These are phyloP conservation scores for Lanistes nyassanus DNA, from an alignment of 1,140 invertebrate species.

Conservation along the genomic window DNA sequence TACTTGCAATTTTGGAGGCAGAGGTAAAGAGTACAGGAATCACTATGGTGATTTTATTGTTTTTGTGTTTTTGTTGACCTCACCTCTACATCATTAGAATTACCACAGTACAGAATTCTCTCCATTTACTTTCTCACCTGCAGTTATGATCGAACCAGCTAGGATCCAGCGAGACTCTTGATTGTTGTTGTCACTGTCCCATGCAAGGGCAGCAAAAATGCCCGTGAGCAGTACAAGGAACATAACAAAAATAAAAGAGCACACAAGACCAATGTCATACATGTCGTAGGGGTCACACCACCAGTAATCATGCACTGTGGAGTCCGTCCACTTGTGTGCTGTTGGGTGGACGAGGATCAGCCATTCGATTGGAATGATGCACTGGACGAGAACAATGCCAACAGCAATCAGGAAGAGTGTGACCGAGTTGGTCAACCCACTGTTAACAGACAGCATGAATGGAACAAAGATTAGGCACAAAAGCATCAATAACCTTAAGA, in stretches of 20 bases:
- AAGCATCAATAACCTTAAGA: too few species aligned
- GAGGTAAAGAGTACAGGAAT: too few species aligned
- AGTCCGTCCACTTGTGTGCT: constrained; percentile 34
- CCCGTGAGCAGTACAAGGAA: constrained; percentile 66
- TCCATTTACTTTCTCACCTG: constrained; percentile 1
- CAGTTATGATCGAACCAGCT: constrained; percentile 6
- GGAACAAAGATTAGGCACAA: not conserved
- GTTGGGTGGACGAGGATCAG: constrained; percentile 50
- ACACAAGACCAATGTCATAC: constrained; percentile 67
- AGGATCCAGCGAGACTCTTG: constrained; percentile 66
- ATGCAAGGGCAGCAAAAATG: constrained; percentile 66
- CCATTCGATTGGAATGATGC: constrained; percentile 59
- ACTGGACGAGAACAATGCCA: constrained; percentile 65
- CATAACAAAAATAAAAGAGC: constrained; percentile 69
- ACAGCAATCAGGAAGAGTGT: constrained; percentile 65
- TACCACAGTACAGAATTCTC: too few species aligned
- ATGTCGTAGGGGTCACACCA: constrained; percentile 56
- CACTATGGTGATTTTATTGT: too few species aligned
- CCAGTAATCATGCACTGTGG: constrained; percentile 46
- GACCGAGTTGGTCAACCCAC: constrained; percentile 54
- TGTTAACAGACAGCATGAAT: constrained; percentile 10
- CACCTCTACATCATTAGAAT: too few species aligned
- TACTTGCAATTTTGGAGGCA: too few species aligned
- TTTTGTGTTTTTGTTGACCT: too few species aligned
- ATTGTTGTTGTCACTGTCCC: constrained; percentile 64